Percentiles rank a stretch among this genome's conserved stretches.
These are phyloP conservation scores for Channa argus DNA, from an alignment of 2,113 vertebrate genomes.

Conservation along the genomic window DNA sequence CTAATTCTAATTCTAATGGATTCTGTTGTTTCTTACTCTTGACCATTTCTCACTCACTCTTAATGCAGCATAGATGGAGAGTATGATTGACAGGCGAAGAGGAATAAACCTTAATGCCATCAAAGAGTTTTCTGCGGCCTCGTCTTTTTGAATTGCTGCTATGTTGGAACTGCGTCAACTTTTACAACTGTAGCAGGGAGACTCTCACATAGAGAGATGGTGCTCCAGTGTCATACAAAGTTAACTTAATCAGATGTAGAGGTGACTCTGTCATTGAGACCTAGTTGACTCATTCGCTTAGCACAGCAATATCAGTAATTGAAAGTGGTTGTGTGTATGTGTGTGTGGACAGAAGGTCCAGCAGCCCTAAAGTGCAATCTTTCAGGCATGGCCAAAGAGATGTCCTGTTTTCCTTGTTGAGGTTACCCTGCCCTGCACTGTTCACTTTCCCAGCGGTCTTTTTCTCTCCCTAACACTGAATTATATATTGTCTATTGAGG, in stretches of 20 bases:
- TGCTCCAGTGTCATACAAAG: constrained; percentile 66
- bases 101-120: constrained; percentile 54
- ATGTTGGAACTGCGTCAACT: constrained; percentile 67
- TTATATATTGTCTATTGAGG: too few species aligned
- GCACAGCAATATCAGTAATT: constrained; percentile 66
- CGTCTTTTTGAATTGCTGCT: constrained; percentile 65
- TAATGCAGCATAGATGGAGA: constrained; percentile 32
- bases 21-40: constrained; percentile 38
- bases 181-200: constrained; percentile 33
- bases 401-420: constrained; percentile 23
- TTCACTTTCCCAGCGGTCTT: constrained; percentile 9
- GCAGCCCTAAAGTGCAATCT: constrained; percentile 12
- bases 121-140: constrained; percentile 60
- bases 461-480: too few species aligned
- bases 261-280: constrained; percentile 53
- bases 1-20: background rate
- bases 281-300: constrained; percentile 52
- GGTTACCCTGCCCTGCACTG: constrained; percentile 7
- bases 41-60: constrained; percentile 53
- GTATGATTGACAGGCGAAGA: constrained; percentile 35
- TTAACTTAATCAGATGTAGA: constrained; percentile 57
- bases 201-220: constrained; percentile 18
- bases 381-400: constrained; percentile 34
- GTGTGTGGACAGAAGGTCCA: constrained; percentile 7
- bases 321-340: constrained; percentile 42